phyloP scores from a whole-genome alignment of 2,888 invertebrate species.

The Drosophila ochracea region DNA sequence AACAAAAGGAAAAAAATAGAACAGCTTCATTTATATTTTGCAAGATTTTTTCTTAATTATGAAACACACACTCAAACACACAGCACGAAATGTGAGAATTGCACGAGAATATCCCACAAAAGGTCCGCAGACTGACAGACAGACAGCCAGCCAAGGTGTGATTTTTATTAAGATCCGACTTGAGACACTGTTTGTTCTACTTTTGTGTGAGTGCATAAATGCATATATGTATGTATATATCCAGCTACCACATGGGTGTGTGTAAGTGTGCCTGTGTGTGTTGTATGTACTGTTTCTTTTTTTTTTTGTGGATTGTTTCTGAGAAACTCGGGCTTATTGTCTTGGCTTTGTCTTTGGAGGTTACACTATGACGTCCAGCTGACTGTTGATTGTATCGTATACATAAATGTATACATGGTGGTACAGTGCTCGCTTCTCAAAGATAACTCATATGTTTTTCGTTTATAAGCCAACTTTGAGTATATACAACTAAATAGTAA shows the following conservation, averaged over 20 bases:
- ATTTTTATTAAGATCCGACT: constrained; percentile 34
- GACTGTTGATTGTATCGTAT: constrained; percentile 16
- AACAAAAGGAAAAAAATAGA: constrained; percentile 22
- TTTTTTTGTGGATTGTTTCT: constrained; percentile 41
- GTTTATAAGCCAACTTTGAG: background rate
- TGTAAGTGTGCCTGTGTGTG: constrained; percentile 6
- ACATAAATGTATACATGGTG: background rate
- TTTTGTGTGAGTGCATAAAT: constrained; percentile 13
- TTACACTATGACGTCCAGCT: constrained; percentile 39
- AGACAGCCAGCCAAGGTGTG: constrained; percentile 45
- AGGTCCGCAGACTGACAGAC: constrained; percentile 23
- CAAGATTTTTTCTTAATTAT: constrained; percentile 78
- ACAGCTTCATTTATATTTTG: constrained; percentile 57
- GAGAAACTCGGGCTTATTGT: constrained; percentile 69
- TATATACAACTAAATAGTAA: background rate
- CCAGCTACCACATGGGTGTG: background rate
- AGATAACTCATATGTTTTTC: background rate
- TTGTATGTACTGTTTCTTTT: constrained; percentile 13
- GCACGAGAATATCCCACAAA: constrained; percentile 53
- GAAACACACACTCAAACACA: constrained; percentile 34
- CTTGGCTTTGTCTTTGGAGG: constrained; percentile 36
- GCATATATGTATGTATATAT: background rate
- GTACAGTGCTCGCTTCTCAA: background rate
- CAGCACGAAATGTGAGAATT: constrained; percentile 62
- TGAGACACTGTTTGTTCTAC: constrained; percentile 35